Evolutionary conservation across 2,797 vertebrate species (phyloP).

Genomic region (Periparus ater): DNA sequence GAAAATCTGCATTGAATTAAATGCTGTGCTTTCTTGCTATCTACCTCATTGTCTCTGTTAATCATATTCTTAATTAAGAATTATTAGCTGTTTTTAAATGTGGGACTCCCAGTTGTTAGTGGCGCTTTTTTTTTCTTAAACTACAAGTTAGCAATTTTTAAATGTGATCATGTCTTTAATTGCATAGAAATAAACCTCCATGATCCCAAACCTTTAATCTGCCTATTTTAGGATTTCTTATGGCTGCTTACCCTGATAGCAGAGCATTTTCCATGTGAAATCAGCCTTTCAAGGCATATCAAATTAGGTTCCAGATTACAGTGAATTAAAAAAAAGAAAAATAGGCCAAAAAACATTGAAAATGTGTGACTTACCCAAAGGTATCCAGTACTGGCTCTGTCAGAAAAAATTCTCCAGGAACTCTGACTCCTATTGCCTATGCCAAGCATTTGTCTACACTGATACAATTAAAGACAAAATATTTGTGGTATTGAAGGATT

Average conservation of each 20-base stretch:
- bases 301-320: conserved; percentile 49
- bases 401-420: background rate
- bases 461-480: conserved; percentile 33
- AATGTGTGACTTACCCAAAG: conserved; percentile 26
- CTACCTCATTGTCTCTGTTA: conserved; percentile 59
- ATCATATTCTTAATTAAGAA: conserved; percentile 56
- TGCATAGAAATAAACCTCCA: conserved; percentile 52
- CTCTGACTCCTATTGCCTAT: background rate
- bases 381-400: background rate
- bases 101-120: background rate
- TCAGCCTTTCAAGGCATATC: conserved; percentile 22
- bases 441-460: background rate
- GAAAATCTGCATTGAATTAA: conserved; percentile 44
- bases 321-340: background rate
- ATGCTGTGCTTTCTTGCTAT: background rate
- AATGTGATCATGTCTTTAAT: conserved; percentile 52
- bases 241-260: conserved; percentile 41
- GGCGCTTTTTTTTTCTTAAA: background rate
- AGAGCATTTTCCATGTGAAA: conserved; percentile 30
- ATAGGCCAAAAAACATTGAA: conserved; percentile 3
- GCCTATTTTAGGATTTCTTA: conserved; percentile 60
- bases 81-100: conserved; percentile 40
- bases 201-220: conserved; percentile 61
- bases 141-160: conserved; percentile 44
- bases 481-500: conserved; percentile 34